A percentile compares a stretch with the other conserved stretches of the same genome.
phyloP scores from a whole-genome alignment of 2,888 invertebrate species.

The Rhogogaster chlorosoma region DNA sequence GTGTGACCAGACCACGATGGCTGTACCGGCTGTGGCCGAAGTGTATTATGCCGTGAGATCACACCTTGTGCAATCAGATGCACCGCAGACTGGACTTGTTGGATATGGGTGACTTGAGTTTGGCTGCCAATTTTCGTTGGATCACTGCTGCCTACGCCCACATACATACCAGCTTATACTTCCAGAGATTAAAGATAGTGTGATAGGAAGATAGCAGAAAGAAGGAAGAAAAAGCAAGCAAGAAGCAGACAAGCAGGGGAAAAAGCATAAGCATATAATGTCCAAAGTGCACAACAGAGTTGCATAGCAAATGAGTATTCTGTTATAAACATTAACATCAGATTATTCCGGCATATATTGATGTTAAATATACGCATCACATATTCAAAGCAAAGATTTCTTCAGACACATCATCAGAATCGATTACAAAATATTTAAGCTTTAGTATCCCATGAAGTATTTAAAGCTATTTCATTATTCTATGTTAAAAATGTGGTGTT shows the following conservation, averaged over 20 bases:
- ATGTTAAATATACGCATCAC: neutral
- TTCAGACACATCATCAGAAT: neutral
- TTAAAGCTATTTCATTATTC: neutral
- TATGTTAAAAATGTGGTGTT: neutral
- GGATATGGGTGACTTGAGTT: constrained; percentile 70
- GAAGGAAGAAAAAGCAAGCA: neutral
- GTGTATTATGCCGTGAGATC: constrained; percentile 69
- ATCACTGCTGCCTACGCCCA: constrained; percentile 70
- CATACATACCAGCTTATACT: constrained; percentile 47
- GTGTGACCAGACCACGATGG: constrained; percentile 70
- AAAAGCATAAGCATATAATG: neutral
- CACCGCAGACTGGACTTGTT: constrained; percentile 72
- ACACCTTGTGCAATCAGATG: constrained; percentile 72
- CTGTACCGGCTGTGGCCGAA: constrained; percentile 68
- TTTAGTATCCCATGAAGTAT: neutral
- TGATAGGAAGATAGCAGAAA: constrained; percentile 18
- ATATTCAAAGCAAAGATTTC: neutral
- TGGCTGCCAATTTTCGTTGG: constrained; percentile 71
- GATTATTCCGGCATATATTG: neutral
- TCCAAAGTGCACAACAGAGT: neutral
- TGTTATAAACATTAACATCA: neutral
- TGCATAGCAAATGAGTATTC: neutral
- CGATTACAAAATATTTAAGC: neutral
- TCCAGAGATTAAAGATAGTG: constrained; percentile 37
- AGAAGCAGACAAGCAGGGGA: neutral